Evolutionary conservation across 2,113 vertebrate genomes (phyloP).

Genomic region (Rynchops niger): DNA sequence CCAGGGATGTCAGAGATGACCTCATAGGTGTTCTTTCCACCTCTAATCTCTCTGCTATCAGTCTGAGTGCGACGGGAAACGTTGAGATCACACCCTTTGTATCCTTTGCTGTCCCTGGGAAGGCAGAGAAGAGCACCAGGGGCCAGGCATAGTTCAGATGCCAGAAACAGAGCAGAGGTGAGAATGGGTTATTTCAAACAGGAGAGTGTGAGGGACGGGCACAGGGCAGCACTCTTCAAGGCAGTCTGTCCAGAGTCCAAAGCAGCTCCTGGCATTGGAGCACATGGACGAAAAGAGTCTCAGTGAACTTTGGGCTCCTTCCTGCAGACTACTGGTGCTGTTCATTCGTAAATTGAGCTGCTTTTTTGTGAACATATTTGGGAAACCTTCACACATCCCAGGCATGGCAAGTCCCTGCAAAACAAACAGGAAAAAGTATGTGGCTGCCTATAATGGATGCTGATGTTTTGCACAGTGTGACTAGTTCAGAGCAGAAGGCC

Average conservation of each 20-base stretch:
- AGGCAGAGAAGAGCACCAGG: background rate
- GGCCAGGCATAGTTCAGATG: background rate
- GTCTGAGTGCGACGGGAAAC: background rate
- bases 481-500: background rate
- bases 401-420: background rate
- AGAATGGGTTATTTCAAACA: background rate
- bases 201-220: rapidly evolving
- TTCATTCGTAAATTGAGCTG: background rate
- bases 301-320: background rate
- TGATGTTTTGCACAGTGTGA: background rate
- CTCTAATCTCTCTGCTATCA: background rate
- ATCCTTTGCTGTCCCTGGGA: background rate
- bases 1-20: background rate
- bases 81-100: background rate
- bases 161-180: background rate
- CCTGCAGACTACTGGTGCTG: background rate
- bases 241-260: background rate
- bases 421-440: background rate
- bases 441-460: background rate
- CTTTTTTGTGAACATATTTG: background rate
- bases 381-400: background rate
- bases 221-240: background rate
- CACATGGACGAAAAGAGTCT: background rate
- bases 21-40: conserved; percentile 59
- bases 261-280: background rate